Base-by-base conservation (phyloP, 2,888 invertebrate species). In the Conops quadrifasciatus region DNA sequence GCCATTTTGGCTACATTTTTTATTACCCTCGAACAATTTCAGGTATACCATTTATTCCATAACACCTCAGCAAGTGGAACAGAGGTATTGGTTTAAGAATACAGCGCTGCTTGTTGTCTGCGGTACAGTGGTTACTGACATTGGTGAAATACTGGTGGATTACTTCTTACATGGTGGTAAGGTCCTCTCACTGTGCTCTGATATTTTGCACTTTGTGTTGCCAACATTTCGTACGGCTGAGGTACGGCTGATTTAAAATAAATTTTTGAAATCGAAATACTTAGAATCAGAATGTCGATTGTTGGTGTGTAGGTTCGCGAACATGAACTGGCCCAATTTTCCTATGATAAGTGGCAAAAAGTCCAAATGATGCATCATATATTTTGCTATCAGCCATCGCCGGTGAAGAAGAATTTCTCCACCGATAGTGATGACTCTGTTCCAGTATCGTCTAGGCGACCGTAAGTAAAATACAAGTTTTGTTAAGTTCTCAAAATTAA, bases 301-400 rank as follows among this genome's bases (percentile, higher is more conserved):
- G 62, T 15, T 72, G 63, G 83, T n/a, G n/a, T n/a, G 3, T 79
- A 91, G 91, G 90, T 94, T 49, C 90, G 94, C 28, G 94, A 94
- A 85, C 92, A 92, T 81, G 94, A 94, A 84, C 86, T 94, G 65
- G 94, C 94, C 1, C 91, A 93, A 77, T 94, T 94, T 82, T 92
- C 93, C 2, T 94, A 93, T 78, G 93, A 92, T 74, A 91, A 91
- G 82, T 94, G 94, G 94, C 91, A 92, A 80, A 90, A 92, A 5
- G 93, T 94, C 0, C 91, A 91, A 82, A 92, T 94, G 91, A 92
- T 94, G 89, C 94, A 94, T 84, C 94, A 94, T 80, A 92, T 94
- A 75, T 94, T 94, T 83, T 94, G 94, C 81, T 94, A 94, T 82
- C 94, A 94, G 84, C 93, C 94, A 0, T 94, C 94, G 1, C 94